phyloP scores from a whole-genome alignment of 1,140 invertebrate species.

The Drosophila micromelanica region DNA sequence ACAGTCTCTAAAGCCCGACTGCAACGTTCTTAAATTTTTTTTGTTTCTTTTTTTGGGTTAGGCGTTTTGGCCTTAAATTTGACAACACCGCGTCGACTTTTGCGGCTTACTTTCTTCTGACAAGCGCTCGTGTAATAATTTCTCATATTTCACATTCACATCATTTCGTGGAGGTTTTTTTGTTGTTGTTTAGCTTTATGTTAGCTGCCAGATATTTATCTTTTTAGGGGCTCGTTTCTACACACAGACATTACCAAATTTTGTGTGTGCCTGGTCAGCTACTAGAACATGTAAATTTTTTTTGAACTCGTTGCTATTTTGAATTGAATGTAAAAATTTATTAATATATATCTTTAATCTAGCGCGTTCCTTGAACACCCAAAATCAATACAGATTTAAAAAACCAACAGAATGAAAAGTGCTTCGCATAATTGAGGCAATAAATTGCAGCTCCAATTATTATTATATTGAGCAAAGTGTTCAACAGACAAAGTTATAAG shows the following conservation, averaged over 20 bases:
- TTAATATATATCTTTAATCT: background rate
- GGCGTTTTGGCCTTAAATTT: slow-evolving; percentile 46
- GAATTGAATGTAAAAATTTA: slow-evolving; percentile 44
- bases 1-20: no score
- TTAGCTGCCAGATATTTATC: slow-evolving; percentile 35
- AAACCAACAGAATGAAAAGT: slow-evolving; percentile 56
- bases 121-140: slow-evolving; percentile 42
- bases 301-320: slow-evolving; percentile 17
- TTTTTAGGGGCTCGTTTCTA: slow-evolving; percentile 46
- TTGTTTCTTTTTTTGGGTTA: slow-evolving; percentile 9
- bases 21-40: background rate
- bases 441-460: slow-evolving; percentile 49
- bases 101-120: slow-evolving; percentile 19
- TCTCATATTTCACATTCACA: slow-evolving; percentile 45
- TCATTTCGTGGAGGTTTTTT: slow-evolving; percentile 15
- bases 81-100: slow-evolving; percentile 19
- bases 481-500: slow-evolving; percentile 8
- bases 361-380: slow-evolving; percentile 9
- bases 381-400: slow-evolving; percentile 79
- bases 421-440: slow-evolving; percentile 35
- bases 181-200: slow-evolving; percentile 33
- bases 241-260: slow-evolving; percentile 27
- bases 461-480: slow-evolving; percentile 25
- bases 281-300: background rate
- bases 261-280: slow-evolving; percentile 3